phyloP scores from a whole-genome alignment of 2,888 invertebrate species.

The Portevinia maculata region DNA sequence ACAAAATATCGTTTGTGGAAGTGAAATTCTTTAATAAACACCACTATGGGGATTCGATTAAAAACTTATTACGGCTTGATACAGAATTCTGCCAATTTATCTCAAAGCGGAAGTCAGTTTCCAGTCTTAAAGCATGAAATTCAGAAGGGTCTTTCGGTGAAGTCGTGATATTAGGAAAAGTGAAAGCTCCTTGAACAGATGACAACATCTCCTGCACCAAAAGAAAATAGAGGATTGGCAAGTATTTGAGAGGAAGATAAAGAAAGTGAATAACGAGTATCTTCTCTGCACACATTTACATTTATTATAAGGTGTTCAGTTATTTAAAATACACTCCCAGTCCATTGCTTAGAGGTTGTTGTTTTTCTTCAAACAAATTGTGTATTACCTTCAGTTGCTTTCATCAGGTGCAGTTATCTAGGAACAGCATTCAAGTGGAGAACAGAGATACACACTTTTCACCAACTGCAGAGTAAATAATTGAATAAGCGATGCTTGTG shows the following conservation, averaged over 20 bases:
- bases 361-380: background rate
- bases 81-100: no score
- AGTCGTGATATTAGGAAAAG: slow-evolving; percentile 34
- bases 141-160: slow-evolving; percentile 12
- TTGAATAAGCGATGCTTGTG: background rate
- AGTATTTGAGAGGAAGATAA: background rate
- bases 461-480: background rate
- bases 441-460: background rate
- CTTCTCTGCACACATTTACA: background rate
- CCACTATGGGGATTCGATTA: no score
- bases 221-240: background rate
- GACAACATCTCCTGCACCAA: background rate
- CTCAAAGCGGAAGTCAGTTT: no score
- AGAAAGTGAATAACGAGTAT: slow-evolving; percentile 5
- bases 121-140: background rate
- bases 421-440: no score
- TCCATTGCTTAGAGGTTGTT: no score
- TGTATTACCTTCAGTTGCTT: slow-evolving; percentile 16
- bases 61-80: no score
- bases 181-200: slow-evolving; percentile 22
- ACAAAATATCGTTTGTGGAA: no score
- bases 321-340: no score
- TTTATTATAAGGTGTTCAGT: background rate
- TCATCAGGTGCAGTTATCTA: slow-evolving; percentile 5
- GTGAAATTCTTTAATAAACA: no score